Percentiles rank a stretch among this genome's conserved stretches.
phyloP scores from a whole-genome alignment of 2,797 vertebrate genomes.

The Cygnus olor region DNA sequence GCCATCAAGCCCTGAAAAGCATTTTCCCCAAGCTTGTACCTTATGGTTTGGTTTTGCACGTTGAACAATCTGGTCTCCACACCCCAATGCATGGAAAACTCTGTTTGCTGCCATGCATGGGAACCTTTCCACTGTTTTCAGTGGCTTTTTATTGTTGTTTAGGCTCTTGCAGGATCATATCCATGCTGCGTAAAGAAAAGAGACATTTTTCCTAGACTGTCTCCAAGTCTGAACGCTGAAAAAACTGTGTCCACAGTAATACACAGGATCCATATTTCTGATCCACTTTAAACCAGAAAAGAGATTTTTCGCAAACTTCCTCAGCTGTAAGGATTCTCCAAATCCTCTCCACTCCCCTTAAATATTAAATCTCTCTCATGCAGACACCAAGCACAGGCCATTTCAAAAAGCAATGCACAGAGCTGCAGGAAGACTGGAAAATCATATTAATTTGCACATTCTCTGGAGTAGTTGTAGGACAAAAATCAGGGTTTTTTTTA shows the following conservation, averaged over 20 bases:
- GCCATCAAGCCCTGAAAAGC: background rate
- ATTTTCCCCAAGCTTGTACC: background rate
- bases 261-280: constrained; percentile 8
- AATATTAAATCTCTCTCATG: constrained; percentile 31
- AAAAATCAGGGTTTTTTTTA: background rate
- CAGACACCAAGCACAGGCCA: background rate
- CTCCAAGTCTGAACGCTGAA: background rate
- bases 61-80: background rate
- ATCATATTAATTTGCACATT: constrained; percentile 7
- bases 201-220: background rate
- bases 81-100: background rate
- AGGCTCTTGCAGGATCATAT: background rate
- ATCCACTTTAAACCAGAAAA: constrained; percentile 37
- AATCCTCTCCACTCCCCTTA: constrained; percentile 22
- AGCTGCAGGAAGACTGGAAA: constrained; percentile 6
- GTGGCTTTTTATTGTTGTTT: background rate
- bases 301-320: constrained; percentile 6
- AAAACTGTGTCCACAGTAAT: background rate
- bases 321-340: constrained; percentile 18
- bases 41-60: background rate
- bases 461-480: background rate
- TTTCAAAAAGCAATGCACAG: background rate
- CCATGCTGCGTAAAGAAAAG: background rate
- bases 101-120: accelerated
- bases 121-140: background rate